Percentiles rank a stretch among this genome's conserved stretches.
These are phyloP conservation scores for Atlantisia rogersi DNA, from an alignment of 2,113 vertebrate genomes.

Conservation along the genomic window DNA sequence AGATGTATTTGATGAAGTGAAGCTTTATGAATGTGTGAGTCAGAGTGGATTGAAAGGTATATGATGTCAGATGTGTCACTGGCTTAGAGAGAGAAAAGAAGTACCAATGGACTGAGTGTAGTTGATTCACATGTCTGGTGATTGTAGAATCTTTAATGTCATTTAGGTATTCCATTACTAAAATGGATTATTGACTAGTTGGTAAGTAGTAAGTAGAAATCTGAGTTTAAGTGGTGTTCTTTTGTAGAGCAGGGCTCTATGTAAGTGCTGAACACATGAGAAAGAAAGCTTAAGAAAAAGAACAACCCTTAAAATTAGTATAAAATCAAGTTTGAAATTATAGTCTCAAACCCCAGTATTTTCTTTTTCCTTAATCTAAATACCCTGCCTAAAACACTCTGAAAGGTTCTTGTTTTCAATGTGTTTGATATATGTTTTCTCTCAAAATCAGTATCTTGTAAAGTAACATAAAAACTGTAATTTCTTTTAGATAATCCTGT, in stretches of 20 bases:
- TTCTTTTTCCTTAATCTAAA: background rate
- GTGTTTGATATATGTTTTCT: background rate
- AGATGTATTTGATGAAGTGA: slow-evolving; percentile 12
- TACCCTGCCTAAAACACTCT: background rate
- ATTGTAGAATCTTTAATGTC: slow-evolving; percentile 14
- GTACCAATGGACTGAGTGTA: background rate
- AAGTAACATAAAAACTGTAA: background rate
- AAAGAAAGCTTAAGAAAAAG: background rate
- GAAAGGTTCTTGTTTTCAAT: background rate
- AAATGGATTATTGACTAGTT: slow-evolving; percentile 55
- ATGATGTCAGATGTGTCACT: background rate
- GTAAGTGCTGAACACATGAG: background rate
- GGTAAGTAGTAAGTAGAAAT: background rate
- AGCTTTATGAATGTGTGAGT: slow-evolving; percentile 15
- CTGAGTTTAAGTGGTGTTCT: background rate
- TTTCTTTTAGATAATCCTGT: background rate
- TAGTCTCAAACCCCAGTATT: background rate
- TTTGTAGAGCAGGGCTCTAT: background rate
- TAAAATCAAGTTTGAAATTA: background rate
- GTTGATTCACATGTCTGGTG: background rate
- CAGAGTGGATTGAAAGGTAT: background rate
- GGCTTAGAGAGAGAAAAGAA: background rate
- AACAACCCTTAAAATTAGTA: background rate
- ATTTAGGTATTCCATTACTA: slow-evolving; percentile 45
- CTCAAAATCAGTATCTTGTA: background rate